Evolutionary conservation across 2,797 vertebrate species (phyloP).

Genomic region (Syndactyla subalaris): DNA sequence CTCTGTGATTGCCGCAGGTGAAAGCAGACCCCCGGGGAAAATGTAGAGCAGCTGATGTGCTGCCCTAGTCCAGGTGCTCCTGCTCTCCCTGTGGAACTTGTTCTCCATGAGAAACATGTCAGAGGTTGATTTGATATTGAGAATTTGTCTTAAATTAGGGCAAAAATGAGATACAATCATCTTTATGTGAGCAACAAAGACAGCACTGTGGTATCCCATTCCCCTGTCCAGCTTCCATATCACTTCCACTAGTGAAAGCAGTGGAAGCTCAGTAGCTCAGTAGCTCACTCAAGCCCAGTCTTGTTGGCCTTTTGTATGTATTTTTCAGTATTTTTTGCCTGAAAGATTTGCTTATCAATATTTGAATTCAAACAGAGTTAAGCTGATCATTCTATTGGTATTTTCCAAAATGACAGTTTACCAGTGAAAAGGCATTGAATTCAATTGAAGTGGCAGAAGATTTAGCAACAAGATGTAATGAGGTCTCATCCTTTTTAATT

Average conservation of each 20-base stretch:
- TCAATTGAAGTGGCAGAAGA: neutral
- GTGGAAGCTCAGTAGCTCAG: neutral
- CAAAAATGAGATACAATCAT: neutral
- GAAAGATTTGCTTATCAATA: neutral
- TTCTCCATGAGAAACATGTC: neutral
- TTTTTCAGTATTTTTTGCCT: neutral
- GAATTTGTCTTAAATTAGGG: neutral
- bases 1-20: fast-evolving
- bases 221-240: neutral
- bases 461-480: neutral
- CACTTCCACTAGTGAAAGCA: neutral
- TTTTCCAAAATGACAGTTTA: slow-evolving; percentile 4
- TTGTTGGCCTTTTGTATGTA: neutral
- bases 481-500: neutral
- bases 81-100: neutral
- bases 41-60: neutral
- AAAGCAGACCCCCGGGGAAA: neutral
- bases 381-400: neutral
- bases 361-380: neutral
- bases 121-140: neutral
- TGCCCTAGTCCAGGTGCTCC: neutral
- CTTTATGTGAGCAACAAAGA: neutral
- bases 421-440: neutral
- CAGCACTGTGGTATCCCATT: neutral
- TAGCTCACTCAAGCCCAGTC: neutral